Percentiles rank a stretch among this genome's conserved stretches.
Conservation (phyloP, 2,113 vertebrate genomes). For the Echinops telfairi region DNA sequence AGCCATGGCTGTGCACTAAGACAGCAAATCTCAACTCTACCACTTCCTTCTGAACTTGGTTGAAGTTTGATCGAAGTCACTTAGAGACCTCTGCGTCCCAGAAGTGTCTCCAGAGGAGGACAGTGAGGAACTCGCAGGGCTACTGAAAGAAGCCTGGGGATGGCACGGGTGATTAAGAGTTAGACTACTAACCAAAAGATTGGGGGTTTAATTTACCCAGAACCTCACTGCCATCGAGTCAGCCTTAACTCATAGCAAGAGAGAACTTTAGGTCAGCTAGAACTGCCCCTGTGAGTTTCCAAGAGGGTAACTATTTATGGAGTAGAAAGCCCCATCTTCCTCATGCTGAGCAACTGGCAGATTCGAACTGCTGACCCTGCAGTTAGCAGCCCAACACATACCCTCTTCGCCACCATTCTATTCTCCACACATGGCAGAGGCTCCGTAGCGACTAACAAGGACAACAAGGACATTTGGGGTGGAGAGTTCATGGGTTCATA, state of each 20-base stretch:
- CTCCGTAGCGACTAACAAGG: background rate
- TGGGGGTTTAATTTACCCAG: background rate
- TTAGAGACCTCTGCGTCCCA: background rate
- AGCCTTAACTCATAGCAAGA: background rate
- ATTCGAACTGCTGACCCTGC: too few species aligned
- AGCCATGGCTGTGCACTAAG: background rate
- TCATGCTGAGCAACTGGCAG: too few species aligned
- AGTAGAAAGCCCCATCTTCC: too few species aligned
- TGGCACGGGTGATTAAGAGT: background rate
- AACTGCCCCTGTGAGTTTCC: too few species aligned
- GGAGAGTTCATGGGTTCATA: background rate
- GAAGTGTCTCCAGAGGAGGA: background rate
- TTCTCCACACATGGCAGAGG: background rate
- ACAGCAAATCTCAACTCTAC: background rate
- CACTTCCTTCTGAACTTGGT: background rate
- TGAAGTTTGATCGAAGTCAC: background rate
- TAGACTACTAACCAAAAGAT: background rate
- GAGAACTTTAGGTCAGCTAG: too few species aligned
- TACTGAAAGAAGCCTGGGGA: background rate
- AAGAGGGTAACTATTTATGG: too few species aligned
- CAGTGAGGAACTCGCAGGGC: background rate
- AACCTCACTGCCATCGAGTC: background rate
- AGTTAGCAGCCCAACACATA: too few species aligned
- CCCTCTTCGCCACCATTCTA: background rate
- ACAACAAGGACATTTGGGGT: background rate